Evolutionary conservation across 1,140 invertebrate species (phyloP).

Genomic region (Diorhabda carinulata): DNA sequence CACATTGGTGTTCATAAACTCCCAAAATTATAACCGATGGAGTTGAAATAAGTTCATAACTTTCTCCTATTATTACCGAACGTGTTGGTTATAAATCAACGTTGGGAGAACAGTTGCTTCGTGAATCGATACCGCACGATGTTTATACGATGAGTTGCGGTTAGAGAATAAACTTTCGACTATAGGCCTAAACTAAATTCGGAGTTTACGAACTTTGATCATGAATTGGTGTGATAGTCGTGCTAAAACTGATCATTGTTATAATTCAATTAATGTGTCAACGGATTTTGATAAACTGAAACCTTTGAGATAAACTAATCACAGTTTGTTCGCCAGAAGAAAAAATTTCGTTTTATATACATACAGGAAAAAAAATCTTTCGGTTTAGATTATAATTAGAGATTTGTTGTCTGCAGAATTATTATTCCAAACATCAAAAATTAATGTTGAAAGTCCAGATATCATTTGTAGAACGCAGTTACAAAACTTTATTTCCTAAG

Average conservation of each 20-base stretch:
- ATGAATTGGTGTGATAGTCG: not conserved
- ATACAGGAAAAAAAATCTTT: too few species aligned
- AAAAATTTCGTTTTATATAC: too few species aligned
- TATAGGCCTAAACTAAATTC: not conserved
- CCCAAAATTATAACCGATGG: not conserved
- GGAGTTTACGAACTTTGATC: not conserved
- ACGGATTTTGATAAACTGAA: not conserved
- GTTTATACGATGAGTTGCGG: not conserved
- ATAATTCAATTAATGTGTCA: conserved; percentile 3
- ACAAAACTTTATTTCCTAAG: too few species aligned
- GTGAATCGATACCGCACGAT: not conserved
- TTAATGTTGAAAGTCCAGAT: too few species aligned
- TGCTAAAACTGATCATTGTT: not conserved
- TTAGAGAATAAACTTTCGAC: not conserved
- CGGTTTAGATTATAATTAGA: too few species aligned
- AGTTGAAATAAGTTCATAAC: not conserved
- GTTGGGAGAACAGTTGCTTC: not conserved
- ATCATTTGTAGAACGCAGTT: too few species aligned
- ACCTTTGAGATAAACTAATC: not conserved
- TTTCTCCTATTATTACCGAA: conserved; percentile 1
- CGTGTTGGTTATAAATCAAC: not conserved
- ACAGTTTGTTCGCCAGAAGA: too few species aligned
- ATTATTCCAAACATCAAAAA: too few species aligned
- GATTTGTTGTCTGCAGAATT: too few species aligned
- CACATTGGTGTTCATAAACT: not conserved